Base-by-base conservation (phyloP, 1,140 invertebrate species). In the Drosophila seguyi region DNA sequence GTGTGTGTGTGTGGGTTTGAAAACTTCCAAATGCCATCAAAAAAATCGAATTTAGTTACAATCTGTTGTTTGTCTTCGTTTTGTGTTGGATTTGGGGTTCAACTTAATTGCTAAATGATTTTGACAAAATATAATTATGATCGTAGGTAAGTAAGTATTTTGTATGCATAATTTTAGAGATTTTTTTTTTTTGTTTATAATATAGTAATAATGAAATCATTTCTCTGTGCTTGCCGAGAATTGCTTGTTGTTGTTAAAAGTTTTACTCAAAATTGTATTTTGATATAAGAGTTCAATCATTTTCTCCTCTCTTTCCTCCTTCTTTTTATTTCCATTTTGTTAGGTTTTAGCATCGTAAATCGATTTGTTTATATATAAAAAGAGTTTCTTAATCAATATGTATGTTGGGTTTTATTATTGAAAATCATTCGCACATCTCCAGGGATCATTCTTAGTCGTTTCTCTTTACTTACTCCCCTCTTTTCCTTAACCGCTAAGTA, bases 241-340 rank as follows among this genome's bases (percentile, higher is more conserved):
- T 66, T 50, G 60, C 71, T 52, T 74, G 29, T 55, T 59, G 44
- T 77, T 56, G 69, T 71, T 75, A 77, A 85, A 85, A 61, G 63
- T 76, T 79, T 79, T 79, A 79, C 60, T 90, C 85, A 90, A 90
- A 90, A 90, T 90, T 90, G 65, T 75, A 88, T 90, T 90, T 90
- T 90, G 85, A 90, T 90, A 88, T 80, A 79, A 81, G 85, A 90
- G 87, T 88, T 87, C 58, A 75, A 67, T 63, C 18, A 25, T 18
- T 62, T 62, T 60, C 13, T 52, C 36, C 13, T 5, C 31, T n/a
- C 13, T 36, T 31, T 34, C 38, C n/a, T n/a, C 11, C 20, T 36
- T 45, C 13, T 27, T 57, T 11, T n/a, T 11, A 27, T 66, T 36
- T 61, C 18, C 4, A 0, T 41, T 65, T 34, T 34, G 18, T 61